phyloP scores from a whole-genome alignment of 2,113 vertebrate genomes.

The Colaptes auratus region DNA sequence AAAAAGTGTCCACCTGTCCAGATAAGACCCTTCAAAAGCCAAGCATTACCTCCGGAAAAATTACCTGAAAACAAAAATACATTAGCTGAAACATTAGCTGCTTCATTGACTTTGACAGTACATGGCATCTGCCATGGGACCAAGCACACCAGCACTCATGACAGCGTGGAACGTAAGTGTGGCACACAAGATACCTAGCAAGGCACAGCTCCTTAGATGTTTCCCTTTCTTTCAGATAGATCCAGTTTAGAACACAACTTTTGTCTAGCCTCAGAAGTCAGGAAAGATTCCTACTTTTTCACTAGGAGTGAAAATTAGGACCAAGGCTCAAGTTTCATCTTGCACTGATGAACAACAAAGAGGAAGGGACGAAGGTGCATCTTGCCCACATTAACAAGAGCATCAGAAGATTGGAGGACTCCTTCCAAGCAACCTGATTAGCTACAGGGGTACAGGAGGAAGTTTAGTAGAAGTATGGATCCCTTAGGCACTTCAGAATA shows the following conservation, averaged over 20 bases:
- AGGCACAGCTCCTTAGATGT: accelerated
- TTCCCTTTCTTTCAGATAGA: not conserved
- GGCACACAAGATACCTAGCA: not conserved
- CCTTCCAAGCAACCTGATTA: not conserved
- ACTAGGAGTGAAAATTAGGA: not conserved
- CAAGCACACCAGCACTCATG: not conserved
- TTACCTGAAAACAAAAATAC: not conserved
- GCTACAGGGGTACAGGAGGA: not conserved
- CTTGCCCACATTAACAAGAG: not conserved
- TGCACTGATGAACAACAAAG: not conserved
- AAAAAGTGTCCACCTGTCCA: not conserved
- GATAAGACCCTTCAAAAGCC: not conserved
- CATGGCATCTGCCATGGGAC: not conserved
- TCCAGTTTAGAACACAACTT: not conserved
- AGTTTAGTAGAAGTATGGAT: not conserved
- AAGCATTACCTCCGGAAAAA: not conserved
- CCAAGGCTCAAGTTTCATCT: not conserved
- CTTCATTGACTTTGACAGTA: not conserved
- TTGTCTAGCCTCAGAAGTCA: not conserved
- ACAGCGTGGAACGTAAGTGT: not conserved
- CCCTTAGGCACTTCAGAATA: not conserved
- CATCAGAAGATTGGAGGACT: not conserved
- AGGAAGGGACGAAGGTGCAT: not conserved
- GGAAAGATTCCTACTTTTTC: not conserved
- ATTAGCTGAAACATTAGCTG: not conserved